Evolutionary conservation across 1,140 invertebrate genomes (phyloP), one percentile per base, ranked within the genome.

Genomic region (Gryllus bimaculatus): DNA sequence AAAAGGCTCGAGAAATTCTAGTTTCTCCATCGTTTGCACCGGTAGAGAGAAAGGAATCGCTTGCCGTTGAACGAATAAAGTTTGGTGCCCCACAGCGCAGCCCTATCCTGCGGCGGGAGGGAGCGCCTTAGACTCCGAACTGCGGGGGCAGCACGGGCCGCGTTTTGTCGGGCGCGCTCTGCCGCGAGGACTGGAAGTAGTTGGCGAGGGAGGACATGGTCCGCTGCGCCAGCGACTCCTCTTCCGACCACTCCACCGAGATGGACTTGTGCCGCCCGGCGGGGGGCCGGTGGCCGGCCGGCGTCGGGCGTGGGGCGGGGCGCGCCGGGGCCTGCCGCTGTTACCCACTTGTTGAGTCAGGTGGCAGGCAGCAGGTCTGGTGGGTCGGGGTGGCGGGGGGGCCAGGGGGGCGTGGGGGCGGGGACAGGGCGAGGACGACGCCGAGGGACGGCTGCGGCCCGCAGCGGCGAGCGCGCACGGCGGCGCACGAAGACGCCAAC

Each of bases 281-380:
- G 73, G 47, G 2, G 54, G 10, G n/a, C 76, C 0, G 82, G 83
- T 18, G 26, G 26, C 26, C 1, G 26, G 26, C 26, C 26, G 26
- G 26, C 26, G 26, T 82, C 82, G 15, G 83, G 81, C 20, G 48
- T 54, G n/a, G n/a, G n/a, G n/a, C n/a, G n/a, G n/a, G n/a, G n/a
- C n/a, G n/a, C n/a, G n/a, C n/a, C n/a, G 49, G 49, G 8, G 76
- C 12, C 48, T 85, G 83, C 2, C 83, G 87, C 75, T 92, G 90
- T 5, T 91, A n/a, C 91, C 91, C 92, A 93, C 84, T 93, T 92
- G 79, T 92, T 91, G 49, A 94, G 83, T n/a, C 74, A 94, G 85
- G 84, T 92, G n/a, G 90, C 21, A 93, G n/a, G 83, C 48, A 94
- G 83, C 21, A 93, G 86, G 83, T 93, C 91, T 81, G 77, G 79